Evolutionary conservation across 2,113 vertebrate species (phyloP), one percentile per base, ranked within the genome.

Genomic region (Microcebus jonahi): DNA sequence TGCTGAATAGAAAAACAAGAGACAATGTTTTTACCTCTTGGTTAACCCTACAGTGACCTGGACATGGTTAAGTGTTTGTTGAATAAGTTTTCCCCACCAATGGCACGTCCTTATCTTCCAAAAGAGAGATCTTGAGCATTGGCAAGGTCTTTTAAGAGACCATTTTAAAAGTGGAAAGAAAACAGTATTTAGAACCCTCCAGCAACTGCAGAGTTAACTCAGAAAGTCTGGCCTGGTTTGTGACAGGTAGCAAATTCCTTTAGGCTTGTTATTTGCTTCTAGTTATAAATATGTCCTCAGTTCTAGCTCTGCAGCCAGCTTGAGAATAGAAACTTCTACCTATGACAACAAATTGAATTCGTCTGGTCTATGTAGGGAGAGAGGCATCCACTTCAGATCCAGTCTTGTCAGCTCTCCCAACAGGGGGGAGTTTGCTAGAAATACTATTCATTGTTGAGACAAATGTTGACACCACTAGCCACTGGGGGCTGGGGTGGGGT

Each of bases 361-460:
- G 57, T 81, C 45, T 80, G 88, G 94, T 55, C 65, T 83, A 94
- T 94, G 92, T 31, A 82, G 81, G 65, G 65, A 92, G 63, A 94
- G 77, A 96, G 57, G 73, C 70, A 87, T 95, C 63, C 14, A 80
- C 63, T 88, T 94, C 45, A 93, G 85, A 96, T 57, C 5, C 39
- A 75, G 81, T 39, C 84, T 91, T 96, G 88, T 96, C 76, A 96
- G 94, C 45, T 94, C 34, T 97, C 95, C 85, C 86, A 95, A 63
- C 6, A 84, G 45, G 42, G 81, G 61, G 18, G 63, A 63, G 45
- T 97, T 97, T n/a, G 70, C 96, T 80, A 96, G 96, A 97, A 96
- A 97, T 93, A 91, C 59, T 96, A 80, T 84, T 65, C 87, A 91
- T 93, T 96, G 76, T 90, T 87, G 77, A 97, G 97, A 97, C 80